Evolutionary conservation across 2,797 vertebrate genomes (phyloP).

Genomic region (Cryptoprocta ferox): DNA sequence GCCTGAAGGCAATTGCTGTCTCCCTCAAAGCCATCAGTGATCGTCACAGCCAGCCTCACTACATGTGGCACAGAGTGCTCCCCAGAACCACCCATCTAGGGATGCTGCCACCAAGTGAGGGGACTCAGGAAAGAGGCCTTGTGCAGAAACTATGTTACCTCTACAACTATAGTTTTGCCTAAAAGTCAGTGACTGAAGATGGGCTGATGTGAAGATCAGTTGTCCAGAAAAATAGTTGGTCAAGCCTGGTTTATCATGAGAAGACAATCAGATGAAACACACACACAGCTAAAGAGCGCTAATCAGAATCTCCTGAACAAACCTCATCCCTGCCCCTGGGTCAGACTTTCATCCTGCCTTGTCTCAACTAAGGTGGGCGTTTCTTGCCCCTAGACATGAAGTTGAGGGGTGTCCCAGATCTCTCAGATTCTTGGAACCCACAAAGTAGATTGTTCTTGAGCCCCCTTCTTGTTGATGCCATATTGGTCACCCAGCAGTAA

Average conservation of each 20-base stretch:
- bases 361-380: background rate
- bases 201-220: conserved; percentile 39
- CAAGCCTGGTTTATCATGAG: background rate
- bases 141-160: background rate
- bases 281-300: no score
- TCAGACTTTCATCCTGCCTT: background rate
- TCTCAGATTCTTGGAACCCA: background rate
- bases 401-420: background rate
- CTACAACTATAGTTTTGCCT: background rate
- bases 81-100: background rate
- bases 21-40: background rate
- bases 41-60: background rate
- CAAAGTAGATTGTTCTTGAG: background rate
- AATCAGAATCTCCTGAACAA: background rate
- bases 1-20: background rate
- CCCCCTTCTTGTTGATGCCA: background rate
- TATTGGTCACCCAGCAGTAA: background rate
- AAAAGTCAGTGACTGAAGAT: conserved; percentile 22
- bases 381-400: background rate
- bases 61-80: background rate
- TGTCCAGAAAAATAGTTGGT: background rate
- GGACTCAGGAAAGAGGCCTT: background rate
- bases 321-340: background rate
- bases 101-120: background rate
- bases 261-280: background rate